A percentile compares a stretch with the other conserved stretches of the same genome.
Conservation (phyloP, 2,113 vertebrate species). For the Conger conger region DNA sequence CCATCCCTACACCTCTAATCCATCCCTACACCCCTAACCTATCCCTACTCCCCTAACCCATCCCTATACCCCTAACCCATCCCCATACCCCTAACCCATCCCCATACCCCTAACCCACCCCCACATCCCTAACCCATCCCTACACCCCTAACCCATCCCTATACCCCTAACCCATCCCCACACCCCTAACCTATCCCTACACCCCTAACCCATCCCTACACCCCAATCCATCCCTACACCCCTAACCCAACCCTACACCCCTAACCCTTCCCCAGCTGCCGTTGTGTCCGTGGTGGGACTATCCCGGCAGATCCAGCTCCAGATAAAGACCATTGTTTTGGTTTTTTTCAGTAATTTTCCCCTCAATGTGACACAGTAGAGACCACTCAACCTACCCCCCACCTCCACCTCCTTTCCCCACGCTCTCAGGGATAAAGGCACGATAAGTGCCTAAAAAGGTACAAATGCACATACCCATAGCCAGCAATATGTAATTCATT, state of each 20-base stretch:
- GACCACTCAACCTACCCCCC: not conserved
- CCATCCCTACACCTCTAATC: not conserved
- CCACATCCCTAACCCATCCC: not conserved
- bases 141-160: not conserved
- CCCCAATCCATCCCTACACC: not conserved
- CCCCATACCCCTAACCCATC: not conserved
- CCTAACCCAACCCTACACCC: not conserved
- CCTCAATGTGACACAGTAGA: not conserved
- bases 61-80: not conserved
- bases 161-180: not conserved
- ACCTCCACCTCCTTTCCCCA: not conserved
- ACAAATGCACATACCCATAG: too few species aligned
- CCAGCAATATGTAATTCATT: too few species aligned
- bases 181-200: not conserved
- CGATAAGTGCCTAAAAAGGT: too few species aligned
- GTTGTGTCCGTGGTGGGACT: not conserved
- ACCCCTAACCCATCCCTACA: not conserved
- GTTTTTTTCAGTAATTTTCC: not conserved
- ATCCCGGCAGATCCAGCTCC: not conserved
- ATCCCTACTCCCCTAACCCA: not conserved
- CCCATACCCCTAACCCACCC: not conserved
- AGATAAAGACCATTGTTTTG: not conserved
- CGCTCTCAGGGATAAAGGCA: too few species aligned
- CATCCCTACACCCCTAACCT: not conserved
- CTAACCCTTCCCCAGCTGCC: not conserved